Conservation (phyloP, 2,888 invertebrate genomes). For the Hyles lineata region DNA sequence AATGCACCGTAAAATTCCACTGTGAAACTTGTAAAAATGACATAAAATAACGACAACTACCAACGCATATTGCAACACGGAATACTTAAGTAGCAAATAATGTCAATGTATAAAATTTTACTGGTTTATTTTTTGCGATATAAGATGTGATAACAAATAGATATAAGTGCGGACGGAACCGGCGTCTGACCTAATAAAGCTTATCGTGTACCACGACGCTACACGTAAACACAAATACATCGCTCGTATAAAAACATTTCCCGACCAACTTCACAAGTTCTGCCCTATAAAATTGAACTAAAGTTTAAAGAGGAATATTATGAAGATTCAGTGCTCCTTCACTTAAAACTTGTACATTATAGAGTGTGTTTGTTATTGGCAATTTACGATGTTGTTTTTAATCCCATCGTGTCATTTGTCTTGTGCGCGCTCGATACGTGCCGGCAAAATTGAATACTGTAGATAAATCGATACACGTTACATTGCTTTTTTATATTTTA, state of each 20-base stretch:
- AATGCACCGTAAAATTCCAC: too few species aligned
- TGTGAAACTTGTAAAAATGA: too few species aligned
- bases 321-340: background rate
- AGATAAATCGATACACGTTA: too few species aligned
- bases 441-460: too few species aligned
- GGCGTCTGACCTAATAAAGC: background rate
- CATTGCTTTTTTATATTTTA: too few species aligned
- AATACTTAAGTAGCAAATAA: too few species aligned
- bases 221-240: slow-evolving; percentile 6
- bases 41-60: too few species aligned
- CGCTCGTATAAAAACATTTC: background rate
- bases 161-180: background rate
- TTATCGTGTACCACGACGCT: background rate
- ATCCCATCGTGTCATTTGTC: background rate
- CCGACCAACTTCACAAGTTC: background rate
- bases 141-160: background rate
- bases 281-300: background rate
- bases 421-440: background rate
- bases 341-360: slow-evolving; percentile 5
- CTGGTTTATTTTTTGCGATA: background rate
- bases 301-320: background rate
- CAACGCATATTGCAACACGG: too few species aligned
- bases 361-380: background rate
- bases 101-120: background rate
- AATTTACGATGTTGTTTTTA: background rate